These are phyloP conservation scores for Dermolepida albohirtum DNA, from an alignment of 2,888 invertebrate genomes.

Conservation along the genomic window DNA sequence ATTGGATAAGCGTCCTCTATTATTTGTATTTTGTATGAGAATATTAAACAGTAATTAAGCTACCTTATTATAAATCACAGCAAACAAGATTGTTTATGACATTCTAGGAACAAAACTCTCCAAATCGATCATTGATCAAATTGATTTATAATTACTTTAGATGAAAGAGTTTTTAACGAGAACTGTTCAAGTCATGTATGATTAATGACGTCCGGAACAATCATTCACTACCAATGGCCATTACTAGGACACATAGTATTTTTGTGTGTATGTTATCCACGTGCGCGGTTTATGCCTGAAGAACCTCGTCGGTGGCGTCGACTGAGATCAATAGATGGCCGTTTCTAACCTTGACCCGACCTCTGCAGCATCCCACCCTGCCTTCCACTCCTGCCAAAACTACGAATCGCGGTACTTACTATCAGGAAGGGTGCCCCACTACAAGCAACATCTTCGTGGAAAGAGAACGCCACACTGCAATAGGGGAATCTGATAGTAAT, in stretches of 20 bases:
- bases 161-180: background rate
- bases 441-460: constrained; percentile 1
- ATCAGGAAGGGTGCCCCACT: constrained; percentile 26
- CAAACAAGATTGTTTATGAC: no score
- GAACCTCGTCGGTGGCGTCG: constrained; percentile 53
- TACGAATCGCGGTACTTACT: constrained; percentile 33
- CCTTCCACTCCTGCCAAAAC: constrained; percentile 38
- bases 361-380: constrained; percentile 57
- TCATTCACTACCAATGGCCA: constrained; percentile 16
- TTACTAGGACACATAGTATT: constrained; percentile 43
- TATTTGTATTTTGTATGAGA: no score
- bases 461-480: background rate
- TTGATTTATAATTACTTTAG: background rate
- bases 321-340: constrained; percentile 62
- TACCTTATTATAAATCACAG: no score
- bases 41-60: no score
- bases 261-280: constrained; percentile 49
- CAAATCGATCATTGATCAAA: no score
- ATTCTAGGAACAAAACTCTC: no score
- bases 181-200: background rate
- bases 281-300: constrained; percentile 50
- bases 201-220: constrained; percentile 10
- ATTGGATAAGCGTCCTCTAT: no score
- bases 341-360: constrained; percentile 62
- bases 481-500: background rate